Conservation (phyloP, 2,113 vertebrate species). For the Barnardius zonarius region DNA sequence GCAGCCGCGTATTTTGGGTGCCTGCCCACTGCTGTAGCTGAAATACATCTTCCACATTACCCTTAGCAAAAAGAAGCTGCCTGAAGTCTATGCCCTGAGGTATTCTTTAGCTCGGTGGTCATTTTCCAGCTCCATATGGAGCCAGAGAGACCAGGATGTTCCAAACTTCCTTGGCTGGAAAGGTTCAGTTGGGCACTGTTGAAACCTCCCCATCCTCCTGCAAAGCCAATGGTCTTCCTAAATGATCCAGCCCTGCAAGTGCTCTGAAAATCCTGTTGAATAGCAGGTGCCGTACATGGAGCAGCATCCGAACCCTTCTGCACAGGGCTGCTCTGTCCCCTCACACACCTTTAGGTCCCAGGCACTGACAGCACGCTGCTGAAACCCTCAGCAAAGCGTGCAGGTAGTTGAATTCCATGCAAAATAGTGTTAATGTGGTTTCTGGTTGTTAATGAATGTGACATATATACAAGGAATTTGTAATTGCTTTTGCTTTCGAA, state of each 20-base stretch:
- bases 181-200: not conserved
- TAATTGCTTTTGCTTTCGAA: not conserved
- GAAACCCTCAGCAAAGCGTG: not conserved
- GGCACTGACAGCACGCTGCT: fast-evolving
- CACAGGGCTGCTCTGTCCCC: not conserved
- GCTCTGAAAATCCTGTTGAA: not conserved
- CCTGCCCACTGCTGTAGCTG: no score
- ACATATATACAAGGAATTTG: not conserved
- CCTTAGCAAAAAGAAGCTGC: not conserved
- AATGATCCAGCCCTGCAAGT: fast-evolving
- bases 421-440: no score
- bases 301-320: fast-evolving
- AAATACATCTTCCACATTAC: fast-evolving
- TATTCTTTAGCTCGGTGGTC: not conserved
- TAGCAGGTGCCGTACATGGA: fast-evolving
- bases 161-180: not conserved
- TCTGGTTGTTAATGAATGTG: not conserved
- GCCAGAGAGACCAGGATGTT: not conserved
- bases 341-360: fast-evolving
- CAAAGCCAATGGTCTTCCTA: not conserved
- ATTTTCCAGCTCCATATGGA: not conserved
- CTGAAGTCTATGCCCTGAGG: not conserved
- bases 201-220: not conserved
- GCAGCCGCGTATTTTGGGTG: fast-evolving
- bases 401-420: no score